Conservation (phyloP, 2,888 invertebrate genomes). For the Clistopyga incitator region DNA sequence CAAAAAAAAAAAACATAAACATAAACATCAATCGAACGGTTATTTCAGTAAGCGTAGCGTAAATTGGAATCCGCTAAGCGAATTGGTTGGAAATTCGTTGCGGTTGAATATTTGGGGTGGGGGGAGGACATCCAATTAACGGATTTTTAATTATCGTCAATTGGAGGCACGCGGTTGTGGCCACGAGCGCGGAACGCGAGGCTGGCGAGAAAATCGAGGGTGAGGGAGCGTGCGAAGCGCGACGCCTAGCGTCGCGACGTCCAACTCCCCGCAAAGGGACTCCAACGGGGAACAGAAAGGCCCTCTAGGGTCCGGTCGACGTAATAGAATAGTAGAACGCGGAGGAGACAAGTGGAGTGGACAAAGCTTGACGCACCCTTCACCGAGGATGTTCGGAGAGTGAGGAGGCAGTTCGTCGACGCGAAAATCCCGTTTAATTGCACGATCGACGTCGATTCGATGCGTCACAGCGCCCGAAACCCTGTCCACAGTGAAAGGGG, state of each 20-base stretch:
- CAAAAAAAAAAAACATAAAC: neutral
- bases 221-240: constrained; percentile 53
- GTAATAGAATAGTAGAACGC: constrained; percentile 15
- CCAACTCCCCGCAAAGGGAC: constrained; percentile 45
- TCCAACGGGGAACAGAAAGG: neutral
- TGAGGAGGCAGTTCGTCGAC: constrained; percentile 58
- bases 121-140: constrained; percentile 61
- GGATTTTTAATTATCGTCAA: constrained; percentile 65
- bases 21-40: constrained; percentile 13
- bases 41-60: constrained; percentile 12
- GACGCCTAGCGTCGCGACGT: constrained; percentile 43
- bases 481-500: too few relatives aligned
- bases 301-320: neutral
- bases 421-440: constrained; percentile 71
- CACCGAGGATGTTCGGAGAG: too few relatives aligned
- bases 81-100: constrained; percentile 25
- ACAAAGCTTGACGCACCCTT: too few relatives aligned
- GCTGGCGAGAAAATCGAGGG: constrained; percentile 35
- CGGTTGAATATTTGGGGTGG: neutral
- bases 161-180: constrained; percentile 53
- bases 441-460: constrained; percentile 68
- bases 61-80: constrained; percentile 22
- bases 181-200: constrained; percentile 39
- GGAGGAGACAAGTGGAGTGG: constrained; percentile 17
- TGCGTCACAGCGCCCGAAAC: constrained; percentile 48